Evolutionary conservation across 2,797 vertebrate species (phyloP).

Genomic region (Simalia tracyae): DNA sequence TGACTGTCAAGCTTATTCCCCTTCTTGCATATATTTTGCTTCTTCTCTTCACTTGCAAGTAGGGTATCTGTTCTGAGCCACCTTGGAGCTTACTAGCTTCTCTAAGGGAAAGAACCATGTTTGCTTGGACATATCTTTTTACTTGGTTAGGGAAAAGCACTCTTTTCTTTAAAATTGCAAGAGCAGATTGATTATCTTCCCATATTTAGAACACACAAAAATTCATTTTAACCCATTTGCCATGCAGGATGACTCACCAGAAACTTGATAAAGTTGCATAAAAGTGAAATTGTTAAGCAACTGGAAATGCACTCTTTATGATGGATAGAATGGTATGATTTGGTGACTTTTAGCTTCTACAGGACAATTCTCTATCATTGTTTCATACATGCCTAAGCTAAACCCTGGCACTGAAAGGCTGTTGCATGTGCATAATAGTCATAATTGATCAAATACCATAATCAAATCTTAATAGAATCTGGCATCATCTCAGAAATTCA

Average conservation of each 20-base stretch:
- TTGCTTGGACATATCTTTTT: not conserved
- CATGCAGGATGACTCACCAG: not conserved
- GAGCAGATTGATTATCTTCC: not conserved
- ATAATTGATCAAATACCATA: not conserved
- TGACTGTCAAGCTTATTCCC: not conserved
- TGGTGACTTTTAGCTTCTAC: not conserved
- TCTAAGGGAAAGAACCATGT: not conserved
- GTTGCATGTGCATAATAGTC: not conserved
- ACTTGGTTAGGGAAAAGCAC: not conserved
- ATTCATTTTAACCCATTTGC: not conserved
- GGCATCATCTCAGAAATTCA: not conserved
- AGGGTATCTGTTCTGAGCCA: not conserved
- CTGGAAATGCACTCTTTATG: not conserved
- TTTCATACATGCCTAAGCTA: not conserved
- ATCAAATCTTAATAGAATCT: not conserved
- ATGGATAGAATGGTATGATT: not conserved
- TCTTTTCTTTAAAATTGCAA: not conserved
- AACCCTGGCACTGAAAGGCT: not conserved
- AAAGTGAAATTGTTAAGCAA: not conserved
- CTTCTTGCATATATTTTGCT: not conserved
- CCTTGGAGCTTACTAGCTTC: not conserved
- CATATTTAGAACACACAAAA: not conserved
- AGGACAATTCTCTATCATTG: not conserved
- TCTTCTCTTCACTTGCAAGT: not conserved
- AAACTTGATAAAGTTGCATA: not conserved